These are phyloP conservation scores for Corythoichthys intestinalis DNA, from an alignment of 2,113 vertebrate genomes.

Conservation along the genomic window DNA sequence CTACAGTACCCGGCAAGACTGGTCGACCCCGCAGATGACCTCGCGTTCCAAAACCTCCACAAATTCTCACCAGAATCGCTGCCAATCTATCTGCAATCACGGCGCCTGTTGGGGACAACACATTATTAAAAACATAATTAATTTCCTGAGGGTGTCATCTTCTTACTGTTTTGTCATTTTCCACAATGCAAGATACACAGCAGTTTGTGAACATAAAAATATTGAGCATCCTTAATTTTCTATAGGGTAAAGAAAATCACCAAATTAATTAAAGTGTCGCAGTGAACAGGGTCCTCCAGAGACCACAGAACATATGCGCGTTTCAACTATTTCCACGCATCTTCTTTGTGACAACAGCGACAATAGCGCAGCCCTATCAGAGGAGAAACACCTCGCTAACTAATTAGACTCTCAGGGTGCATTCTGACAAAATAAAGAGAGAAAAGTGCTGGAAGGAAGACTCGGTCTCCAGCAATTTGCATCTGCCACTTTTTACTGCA, in stretches of 20 bases:
- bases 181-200: slow-evolving; percentile 11
- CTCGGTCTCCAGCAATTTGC: slow-evolving; percentile 70
- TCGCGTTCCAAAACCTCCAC: slow-evolving; percentile 41
- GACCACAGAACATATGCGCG: slow-evolving; percentile 54
- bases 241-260: slow-evolving; percentile 50
- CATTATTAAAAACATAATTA: slow-evolving; percentile 53
- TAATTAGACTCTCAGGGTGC: slow-evolving; percentile 71
- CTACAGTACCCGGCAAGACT: slow-evolving; percentile 52
- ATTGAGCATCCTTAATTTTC: slow-evolving; percentile 22
- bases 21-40: slow-evolving; percentile 56
- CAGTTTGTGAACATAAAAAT: slow-evolving; percentile 26
- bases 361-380: slow-evolving; percentile 56
- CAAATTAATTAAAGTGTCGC: slow-evolving; percentile 40
- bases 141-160: slow-evolving; percentile 38
- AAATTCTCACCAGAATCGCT: slow-evolving; percentile 46
- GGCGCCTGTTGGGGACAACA: slow-evolving; percentile 48
- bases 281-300: slow-evolving; percentile 46
- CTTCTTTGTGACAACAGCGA: slow-evolving; percentile 60
- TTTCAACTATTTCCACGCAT: slow-evolving; percentile 41
- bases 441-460: slow-evolving; percentile 69
- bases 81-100: slow-evolving; percentile 59
- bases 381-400: slow-evolving; percentile 69
- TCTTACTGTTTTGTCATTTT: slow-evolving; percentile 35
- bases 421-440: slow-evolving; percentile 64
- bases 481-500: slow-evolving; percentile 78